Conservation (phyloP, 1,140 invertebrate genomes). For the Yoshiicerus persimilis region DNA sequence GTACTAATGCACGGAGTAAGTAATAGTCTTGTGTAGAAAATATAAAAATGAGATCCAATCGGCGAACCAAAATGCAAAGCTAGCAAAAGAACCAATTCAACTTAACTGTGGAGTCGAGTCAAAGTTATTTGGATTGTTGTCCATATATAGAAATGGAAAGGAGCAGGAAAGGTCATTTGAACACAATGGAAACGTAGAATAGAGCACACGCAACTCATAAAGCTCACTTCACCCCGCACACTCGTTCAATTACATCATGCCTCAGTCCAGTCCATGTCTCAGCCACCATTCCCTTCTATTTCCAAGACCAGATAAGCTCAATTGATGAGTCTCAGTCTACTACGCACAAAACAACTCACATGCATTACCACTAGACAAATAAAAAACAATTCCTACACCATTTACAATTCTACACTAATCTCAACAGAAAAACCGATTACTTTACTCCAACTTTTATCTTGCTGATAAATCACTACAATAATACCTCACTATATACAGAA, state of each 20-base stretch:
- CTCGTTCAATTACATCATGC: neutral
- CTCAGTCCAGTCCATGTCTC: neutral
- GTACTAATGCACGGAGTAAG: too few relatives aligned
- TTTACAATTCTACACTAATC: too few relatives aligned
- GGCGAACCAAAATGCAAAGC: neutral
- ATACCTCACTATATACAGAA: too few relatives aligned
- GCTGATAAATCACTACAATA: too few relatives aligned
- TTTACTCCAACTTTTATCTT: too few relatives aligned
- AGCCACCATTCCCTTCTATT: neutral
- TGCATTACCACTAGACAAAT: too few relatives aligned
- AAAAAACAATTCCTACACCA: too few relatives aligned
- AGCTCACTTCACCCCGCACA: neutral
- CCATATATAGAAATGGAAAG: constrained; percentile 24
- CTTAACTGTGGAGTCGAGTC: neutral
- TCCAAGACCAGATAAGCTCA: neutral
- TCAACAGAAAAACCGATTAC: too few relatives aligned
- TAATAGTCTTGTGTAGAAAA: neutral
- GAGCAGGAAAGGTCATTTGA: constrained; percentile 25
- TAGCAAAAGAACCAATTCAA: neutral
- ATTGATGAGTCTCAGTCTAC: neutral
- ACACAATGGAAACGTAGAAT: constrained; percentile 13
- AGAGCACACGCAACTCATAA: constrained; percentile 3
- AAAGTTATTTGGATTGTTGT: constrained; percentile 21
- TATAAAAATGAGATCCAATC: neutral
- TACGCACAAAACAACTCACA: too few relatives aligned